Conservation (phyloP, 2,888 invertebrate genomes). For the Heliconius hortense region DNA sequence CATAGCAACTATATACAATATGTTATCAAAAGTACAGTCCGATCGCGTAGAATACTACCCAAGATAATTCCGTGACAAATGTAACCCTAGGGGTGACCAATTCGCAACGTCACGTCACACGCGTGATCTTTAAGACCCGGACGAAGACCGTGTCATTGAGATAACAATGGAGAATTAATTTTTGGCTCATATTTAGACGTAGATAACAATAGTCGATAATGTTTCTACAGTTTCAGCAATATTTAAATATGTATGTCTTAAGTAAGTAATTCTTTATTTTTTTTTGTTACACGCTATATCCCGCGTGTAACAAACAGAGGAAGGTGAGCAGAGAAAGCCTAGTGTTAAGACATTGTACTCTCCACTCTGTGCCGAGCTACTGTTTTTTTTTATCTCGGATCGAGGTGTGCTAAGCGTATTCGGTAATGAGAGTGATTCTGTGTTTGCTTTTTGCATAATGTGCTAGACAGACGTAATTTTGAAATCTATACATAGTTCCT, state of each 20-base stretch:
- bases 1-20: conserved; percentile 19
- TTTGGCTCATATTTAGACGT: conserved; percentile 14
- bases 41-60: conserved; percentile 51
- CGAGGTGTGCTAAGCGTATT: no score
- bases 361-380: no score
- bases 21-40: not conserved
- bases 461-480: no score
- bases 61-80: conserved; percentile 45
- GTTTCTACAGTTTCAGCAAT: not conserved
- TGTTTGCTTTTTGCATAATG: no score
- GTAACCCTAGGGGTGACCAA: conserved; percentile 35
- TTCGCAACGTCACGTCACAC: conserved; percentile 27
- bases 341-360: no score
- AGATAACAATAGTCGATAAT: conserved; percentile 3
- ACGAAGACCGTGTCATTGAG: conserved; percentile 30
- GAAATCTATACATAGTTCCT: no score
- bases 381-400: no score
- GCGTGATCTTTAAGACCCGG: conserved; percentile 5
- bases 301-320: no score
- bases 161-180: conserved; percentile 7
- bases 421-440: no score
- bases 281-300: no score
- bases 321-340: no score
- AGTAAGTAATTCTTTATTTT: not conserved
- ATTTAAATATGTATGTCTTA: not conserved